phyloP scores from a whole-genome alignment of 2,888 invertebrate species.

The Cheilosia urbana region DNA sequence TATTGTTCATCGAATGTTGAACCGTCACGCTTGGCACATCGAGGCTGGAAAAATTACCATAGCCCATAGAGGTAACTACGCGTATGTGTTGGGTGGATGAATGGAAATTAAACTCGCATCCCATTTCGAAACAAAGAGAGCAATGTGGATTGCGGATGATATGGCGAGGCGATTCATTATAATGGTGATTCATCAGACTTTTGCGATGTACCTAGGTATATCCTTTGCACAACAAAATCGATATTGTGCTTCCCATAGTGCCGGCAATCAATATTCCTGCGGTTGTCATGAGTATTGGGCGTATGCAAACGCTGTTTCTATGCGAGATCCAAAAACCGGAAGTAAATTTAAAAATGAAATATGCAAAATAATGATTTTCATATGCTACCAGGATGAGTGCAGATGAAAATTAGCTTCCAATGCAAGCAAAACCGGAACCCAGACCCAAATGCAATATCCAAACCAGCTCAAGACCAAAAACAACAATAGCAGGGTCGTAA shows the following conservation, averaged over 20 bases:
- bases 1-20: conserved; percentile 41
- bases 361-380: background rate
- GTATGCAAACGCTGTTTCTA: conserved; percentile 32
- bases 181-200: conserved; percentile 49
- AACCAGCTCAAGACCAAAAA: conserved; percentile 34
- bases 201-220: background rate
- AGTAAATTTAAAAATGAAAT: background rate
- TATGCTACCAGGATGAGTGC: background rate
- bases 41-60: conserved; percentile 51
- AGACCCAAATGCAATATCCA: conserved; percentile 8
- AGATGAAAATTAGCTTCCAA: conserved; percentile 2
- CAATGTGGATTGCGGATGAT: background rate
- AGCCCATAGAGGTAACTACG: background rate
- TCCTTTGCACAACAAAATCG: conserved; percentile 49
- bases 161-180: conserved; percentile 17
- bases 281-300: conserved; percentile 39
- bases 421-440: conserved; percentile 15
- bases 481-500: conserved; percentile 35
- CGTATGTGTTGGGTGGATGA: conserved; percentile 8
- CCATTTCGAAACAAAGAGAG: conserved; percentile 19
- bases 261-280: conserved; percentile 39
- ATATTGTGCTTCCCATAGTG: conserved; percentile 41
- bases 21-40: conserved; percentile 62
- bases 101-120: conserved; percentile 6
- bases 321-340: conserved; percentile 19